These are phyloP conservation scores for Bradypodion pumilum DNA, from an alignment of 2,797 vertebrate genomes.

Conservation along the genomic window DNA sequence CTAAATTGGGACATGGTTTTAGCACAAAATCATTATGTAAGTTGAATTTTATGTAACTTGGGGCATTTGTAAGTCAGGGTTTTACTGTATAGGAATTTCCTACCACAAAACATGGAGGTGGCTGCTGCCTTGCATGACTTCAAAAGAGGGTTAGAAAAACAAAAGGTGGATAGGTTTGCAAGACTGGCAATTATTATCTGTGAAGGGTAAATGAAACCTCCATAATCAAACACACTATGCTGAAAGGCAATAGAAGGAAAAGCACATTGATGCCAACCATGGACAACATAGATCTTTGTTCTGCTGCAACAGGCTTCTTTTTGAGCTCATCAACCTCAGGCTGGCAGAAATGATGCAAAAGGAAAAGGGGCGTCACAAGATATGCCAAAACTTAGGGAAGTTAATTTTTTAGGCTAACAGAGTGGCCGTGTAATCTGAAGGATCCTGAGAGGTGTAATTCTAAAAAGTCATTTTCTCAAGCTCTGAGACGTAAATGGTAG, in stretches of 20 bases:
- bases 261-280: not conserved
- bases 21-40: too few species aligned
- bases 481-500: not conserved
- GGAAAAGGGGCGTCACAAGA: too few species aligned
- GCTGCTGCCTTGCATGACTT: not conserved
- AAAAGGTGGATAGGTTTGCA: not conserved
- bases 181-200: not conserved
- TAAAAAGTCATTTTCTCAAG: not conserved
- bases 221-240: not conserved
- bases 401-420: not conserved
- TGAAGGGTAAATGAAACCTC: not conserved
- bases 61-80: too few species aligned
- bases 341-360: not conserved
- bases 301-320: not conserved
- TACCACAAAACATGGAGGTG: not conserved
- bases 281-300: not conserved
- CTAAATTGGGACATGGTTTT: too few species aligned
- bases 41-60: too few species aligned
- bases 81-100: too few species aligned
- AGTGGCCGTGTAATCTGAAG: not conserved
- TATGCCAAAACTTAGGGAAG: not conserved
- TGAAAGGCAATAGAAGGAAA: not conserved
- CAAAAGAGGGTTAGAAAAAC: not conserved
- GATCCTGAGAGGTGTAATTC: not conserved
- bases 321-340: not conserved